Percentiles rank a stretch among this genome's conserved stretches.
phyloP scores from a whole-genome alignment of 2,888 invertebrate genomes.

The Xestia rhomboidea region DNA sequence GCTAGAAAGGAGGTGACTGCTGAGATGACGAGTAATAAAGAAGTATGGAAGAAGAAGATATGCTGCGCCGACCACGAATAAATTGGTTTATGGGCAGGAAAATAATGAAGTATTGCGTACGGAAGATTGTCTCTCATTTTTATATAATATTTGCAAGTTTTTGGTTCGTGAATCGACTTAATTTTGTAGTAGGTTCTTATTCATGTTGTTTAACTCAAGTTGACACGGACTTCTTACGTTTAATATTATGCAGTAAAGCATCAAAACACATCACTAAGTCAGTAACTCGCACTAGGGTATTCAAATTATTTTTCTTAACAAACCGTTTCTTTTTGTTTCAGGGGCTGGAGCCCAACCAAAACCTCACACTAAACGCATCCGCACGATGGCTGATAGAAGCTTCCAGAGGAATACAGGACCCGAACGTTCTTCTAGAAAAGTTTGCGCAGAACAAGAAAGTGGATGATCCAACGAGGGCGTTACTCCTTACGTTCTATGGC shows the following conservation, averaged over 20 bases:
- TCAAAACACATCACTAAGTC: not conserved
- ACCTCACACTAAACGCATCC: slow-evolving; percentile 82
- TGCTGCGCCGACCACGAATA: too few species aligned
- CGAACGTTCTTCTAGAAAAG: slow-evolving; percentile 89
- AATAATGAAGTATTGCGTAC: not conserved
- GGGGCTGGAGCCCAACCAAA: slow-evolving; percentile 83
- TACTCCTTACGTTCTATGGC: slow-evolving; percentile 93
- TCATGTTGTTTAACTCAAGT: not conserved
- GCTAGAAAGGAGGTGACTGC: too few species aligned
- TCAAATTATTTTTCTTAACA: not conserved
- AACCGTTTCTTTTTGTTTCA: slow-evolving; percentile 76
- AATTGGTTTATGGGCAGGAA: too few species aligned
- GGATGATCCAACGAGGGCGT: slow-evolving; percentile 92
- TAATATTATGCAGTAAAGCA: too few species aligned
- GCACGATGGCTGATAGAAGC: slow-evolving; percentile 87
- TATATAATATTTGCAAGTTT: not conserved
- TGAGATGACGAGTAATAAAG: too few species aligned
- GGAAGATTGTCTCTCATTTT: not conserved
- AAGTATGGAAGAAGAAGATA: too few species aligned
- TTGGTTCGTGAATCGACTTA: not conserved
- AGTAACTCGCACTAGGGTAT: not conserved
- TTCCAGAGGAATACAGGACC: slow-evolving; percentile 83
- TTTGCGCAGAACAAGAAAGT: slow-evolving; percentile 93
- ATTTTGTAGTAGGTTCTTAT: not conserved
- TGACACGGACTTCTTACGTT: not conserved